phyloP scores from a whole-genome alignment of 2,888 invertebrate genomes.

The Macrosiphum euphorbiae region DNA sequence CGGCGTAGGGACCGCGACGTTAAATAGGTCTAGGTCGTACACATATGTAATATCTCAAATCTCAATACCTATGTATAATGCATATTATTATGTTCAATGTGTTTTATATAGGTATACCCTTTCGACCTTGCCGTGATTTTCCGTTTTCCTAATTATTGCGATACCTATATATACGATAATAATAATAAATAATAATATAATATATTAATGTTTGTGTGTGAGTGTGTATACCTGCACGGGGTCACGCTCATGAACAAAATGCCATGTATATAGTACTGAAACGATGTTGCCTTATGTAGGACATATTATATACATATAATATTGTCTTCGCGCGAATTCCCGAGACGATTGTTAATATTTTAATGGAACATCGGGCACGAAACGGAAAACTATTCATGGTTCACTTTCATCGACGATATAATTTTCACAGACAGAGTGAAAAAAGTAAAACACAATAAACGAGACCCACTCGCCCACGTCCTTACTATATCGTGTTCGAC shows the following conservation, averaged over 20 bases:
- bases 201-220: background rate
- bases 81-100: background rate
- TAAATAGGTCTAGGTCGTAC: constrained; percentile 21
- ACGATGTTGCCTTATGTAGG: background rate
- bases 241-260: background rate
- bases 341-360: constrained; percentile 8
- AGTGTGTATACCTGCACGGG: background rate
- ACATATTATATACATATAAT: background rate
- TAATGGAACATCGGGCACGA: background rate
- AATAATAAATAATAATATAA: background rate
- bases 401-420: constrained; percentile 32
- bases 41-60: background rate
- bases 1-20: background rate
- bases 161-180: background rate
- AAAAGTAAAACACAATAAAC: constrained; percentile 28
- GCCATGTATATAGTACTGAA: background rate
- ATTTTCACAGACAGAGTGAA: background rate
- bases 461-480: background rate
- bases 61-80: background rate
- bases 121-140: constrained; percentile 29
- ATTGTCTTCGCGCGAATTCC: background rate
- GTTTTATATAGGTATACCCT: background rate
- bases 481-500: background rate
- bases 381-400: constrained; percentile 34
- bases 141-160: constrained; percentile 18